Conservation (phyloP, 2,888 invertebrate species). For the Sesamia inferens region DNA sequence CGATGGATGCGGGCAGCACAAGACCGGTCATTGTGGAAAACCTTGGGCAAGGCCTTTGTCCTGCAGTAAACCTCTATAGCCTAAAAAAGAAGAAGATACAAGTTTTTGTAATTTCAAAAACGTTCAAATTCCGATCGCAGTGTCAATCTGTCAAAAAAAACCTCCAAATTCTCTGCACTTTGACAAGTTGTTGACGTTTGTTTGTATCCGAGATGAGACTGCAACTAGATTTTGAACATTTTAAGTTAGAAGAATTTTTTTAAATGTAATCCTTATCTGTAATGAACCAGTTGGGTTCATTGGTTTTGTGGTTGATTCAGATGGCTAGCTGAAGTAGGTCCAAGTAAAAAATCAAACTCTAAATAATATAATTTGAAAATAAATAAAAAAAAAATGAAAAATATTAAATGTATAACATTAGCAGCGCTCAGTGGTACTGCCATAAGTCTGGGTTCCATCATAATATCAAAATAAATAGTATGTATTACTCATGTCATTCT, state of each 20-base stretch:
- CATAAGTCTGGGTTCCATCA: not conserved
- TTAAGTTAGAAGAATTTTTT: not conserved
- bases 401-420: too few relatives aligned
- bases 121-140: not conserved
- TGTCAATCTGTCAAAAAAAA: not conserved
- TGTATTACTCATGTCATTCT: too few relatives aligned
- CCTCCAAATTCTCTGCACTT: not conserved
- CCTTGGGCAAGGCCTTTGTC: too few relatives aligned
- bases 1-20: too few relatives aligned
- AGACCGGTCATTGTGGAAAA: too few relatives aligned
- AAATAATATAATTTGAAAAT: not conserved
- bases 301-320: too few relatives aligned
- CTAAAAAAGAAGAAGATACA: too few relatives aligned
- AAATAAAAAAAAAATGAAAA: too few relatives aligned
- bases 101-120: not conserved
- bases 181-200: not conserved
- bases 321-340: too few relatives aligned
- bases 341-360: not conserved
- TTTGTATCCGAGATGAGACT: not conserved
- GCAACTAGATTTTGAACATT: not conserved
- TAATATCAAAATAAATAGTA: not conserved
- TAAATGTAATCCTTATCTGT: not conserved
- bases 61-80: too few relatives aligned
- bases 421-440: not conserved
- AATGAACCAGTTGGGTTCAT: too few relatives aligned